Percentiles rank a stretch among this genome's conserved stretches.
Conservation (phyloP, 2,888 invertebrate species). For the Dioctria rufipes region DNA sequence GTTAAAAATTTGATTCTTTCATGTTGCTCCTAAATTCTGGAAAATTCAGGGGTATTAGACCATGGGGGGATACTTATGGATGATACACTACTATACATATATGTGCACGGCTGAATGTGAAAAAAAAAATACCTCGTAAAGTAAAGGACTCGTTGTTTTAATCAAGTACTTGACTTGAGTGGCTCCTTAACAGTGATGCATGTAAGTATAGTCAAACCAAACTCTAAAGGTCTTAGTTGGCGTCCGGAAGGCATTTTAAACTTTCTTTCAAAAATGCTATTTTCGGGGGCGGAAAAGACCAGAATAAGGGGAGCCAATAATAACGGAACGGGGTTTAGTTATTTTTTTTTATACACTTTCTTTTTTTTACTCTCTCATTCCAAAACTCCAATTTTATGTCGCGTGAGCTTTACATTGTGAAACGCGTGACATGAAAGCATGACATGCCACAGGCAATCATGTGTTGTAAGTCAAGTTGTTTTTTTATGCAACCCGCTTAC, state of each 20-base stretch:
- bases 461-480: not conserved
- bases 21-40: conserved; percentile 28
- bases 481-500: not conserved
- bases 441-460: conserved; percentile 49
- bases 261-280: conserved; percentile 24
- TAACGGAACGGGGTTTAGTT: too few relatives aligned
- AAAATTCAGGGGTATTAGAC: conserved; percentile 17
- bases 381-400: conserved; percentile 16
- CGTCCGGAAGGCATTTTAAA: conserved; percentile 39
- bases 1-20: conserved; percentile 38
- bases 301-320: not conserved
- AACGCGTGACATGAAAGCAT: conserved; percentile 47
- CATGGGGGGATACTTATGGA: not conserved
- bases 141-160: not conserved
- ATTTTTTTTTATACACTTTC: not conserved
- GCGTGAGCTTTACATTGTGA: conserved; percentile 44
- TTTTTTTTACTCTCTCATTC: too few relatives aligned
- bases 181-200: conserved; percentile 21
- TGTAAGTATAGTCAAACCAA: not conserved
- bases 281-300: conserved; percentile 38
- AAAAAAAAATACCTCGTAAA: conserved; percentile 12
- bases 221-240: conserved; percentile 21
- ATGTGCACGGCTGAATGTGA: not conserved
- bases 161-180: conserved; percentile 27
- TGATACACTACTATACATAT: not conserved